phyloP scores from a whole-genome alignment of 2,888 invertebrate species.

The Rhagonycha lutea region DNA sequence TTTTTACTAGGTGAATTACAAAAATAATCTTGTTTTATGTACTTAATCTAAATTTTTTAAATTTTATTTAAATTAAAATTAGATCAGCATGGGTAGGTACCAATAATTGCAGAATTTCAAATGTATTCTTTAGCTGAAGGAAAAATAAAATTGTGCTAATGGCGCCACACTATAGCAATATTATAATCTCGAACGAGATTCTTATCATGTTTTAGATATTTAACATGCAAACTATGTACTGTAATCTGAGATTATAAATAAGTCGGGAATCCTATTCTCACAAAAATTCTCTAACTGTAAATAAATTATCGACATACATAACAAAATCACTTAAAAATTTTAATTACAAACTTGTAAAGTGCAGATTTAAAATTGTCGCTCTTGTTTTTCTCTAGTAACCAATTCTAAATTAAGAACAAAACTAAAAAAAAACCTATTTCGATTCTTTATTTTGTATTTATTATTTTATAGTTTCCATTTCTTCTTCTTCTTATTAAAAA shows the following conservation, averaged over 20 bases:
- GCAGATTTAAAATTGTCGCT: too few species aligned
- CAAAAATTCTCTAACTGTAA: background rate
- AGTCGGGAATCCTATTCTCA: background rate
- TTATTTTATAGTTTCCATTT: too few species aligned
- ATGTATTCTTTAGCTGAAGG: background rate
- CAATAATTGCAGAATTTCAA: background rate
- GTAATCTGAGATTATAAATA: background rate
- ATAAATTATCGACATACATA: background rate
- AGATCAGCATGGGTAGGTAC: background rate
- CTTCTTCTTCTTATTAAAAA: too few species aligned
- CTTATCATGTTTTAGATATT: background rate
- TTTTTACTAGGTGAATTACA: background rate
- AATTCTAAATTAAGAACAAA: too few species aligned
- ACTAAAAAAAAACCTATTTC: too few species aligned
- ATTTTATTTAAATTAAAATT: background rate
- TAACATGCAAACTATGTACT: background rate
- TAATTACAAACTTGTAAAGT: background rate
- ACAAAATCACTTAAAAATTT: background rate
- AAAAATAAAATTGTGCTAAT: background rate
- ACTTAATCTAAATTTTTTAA: background rate
- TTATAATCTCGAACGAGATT: background rate
- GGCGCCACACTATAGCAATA: background rate
- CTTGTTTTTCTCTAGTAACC: too few species aligned
- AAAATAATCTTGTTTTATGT: background rate
- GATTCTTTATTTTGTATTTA: too few species aligned